Base-by-base conservation (phyloP, 2,888 invertebrate genomes). In the Drosophila fungiperda region DNA sequence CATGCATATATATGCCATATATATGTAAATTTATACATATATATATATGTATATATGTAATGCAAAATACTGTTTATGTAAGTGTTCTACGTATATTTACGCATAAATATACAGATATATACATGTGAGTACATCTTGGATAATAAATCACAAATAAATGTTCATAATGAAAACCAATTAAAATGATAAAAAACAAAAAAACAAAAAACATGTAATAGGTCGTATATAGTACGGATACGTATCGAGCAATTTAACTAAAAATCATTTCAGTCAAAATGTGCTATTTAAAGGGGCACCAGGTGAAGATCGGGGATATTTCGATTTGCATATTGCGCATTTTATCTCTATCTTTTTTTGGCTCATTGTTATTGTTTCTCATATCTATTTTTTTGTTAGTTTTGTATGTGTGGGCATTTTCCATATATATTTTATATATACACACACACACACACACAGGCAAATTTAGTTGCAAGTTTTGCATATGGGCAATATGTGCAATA, bases 91-190 rank as follows among this genome's bases (percentile, higher is more conserved):
- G 40, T 53, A 53, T 64, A 42, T 55, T 12, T 55, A 48, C 48
- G 48, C 23, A 48, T 26, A 59, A 1, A 38, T n/a, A 48, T 26
- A 59, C 2, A 38, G 36, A 55, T 26, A 65, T 20, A 49, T 8
- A 49, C 49, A 62, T 20, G 55, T n/a, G 73, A 72, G 69, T 62
- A 69, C 68, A 72, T 80, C 78, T 79, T 77, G 77, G 65, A 78
- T 84, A 71, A 80, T 80, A 85, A 87, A 82, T 80, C 71, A 68
- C 73, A 77, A 72, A 78, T 79, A 81, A 72, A 81, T 87, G 78
- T 89, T 81, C 77, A 75, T 78, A 84, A 66, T 67, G 55, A 71
- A 89, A 84, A 72, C 78, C 76, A 86, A 85, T 83, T 83, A 77
- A 78, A 76, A 74, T 68, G 73, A 79, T 80, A 78, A 76, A 70